Conservation (phyloP, 2,888 invertebrate genomes). For the Oasisia sp. region DNA sequence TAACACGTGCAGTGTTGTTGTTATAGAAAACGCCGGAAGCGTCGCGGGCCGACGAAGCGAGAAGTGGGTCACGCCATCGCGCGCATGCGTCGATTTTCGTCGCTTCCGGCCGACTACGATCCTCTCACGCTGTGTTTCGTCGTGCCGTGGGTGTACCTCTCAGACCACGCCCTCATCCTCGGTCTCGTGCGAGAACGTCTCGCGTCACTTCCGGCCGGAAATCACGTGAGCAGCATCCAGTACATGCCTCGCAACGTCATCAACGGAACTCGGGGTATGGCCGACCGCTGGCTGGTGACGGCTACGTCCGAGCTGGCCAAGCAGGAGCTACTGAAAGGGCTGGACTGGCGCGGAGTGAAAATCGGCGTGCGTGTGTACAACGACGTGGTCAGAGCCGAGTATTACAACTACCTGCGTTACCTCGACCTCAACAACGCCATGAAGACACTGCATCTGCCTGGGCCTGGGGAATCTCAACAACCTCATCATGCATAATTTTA, state of each 20-base stretch:
- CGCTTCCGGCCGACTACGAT: background rate
- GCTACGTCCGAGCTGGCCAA: background rate
- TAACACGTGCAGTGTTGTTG: background rate
- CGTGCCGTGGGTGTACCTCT: background rate
- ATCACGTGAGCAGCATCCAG: constrained; percentile 2
- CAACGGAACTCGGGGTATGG: background rate
- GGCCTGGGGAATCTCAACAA: background rate
- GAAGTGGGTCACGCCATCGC: background rate
- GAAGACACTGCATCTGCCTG: background rate
- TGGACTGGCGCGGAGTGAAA: background rate
- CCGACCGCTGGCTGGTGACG: background rate
- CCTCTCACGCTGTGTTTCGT: background rate
- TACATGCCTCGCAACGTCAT: constrained; percentile 1
- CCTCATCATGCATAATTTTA: background rate
- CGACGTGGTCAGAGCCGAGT: background rate
- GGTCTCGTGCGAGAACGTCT: background rate
- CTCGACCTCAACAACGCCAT: background rate
- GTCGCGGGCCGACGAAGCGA: background rate
- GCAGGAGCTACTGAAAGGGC: background rate
- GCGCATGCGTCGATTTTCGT: background rate
- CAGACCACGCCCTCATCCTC: background rate
- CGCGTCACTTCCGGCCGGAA: background rate
- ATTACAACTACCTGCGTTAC: constrained; percentile 3
- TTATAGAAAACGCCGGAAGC: background rate
- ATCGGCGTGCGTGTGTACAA: background rate